Evolutionary conservation across 2,113 vertebrate genomes (phyloP).

Genomic region (Passer domesticus): DNA sequence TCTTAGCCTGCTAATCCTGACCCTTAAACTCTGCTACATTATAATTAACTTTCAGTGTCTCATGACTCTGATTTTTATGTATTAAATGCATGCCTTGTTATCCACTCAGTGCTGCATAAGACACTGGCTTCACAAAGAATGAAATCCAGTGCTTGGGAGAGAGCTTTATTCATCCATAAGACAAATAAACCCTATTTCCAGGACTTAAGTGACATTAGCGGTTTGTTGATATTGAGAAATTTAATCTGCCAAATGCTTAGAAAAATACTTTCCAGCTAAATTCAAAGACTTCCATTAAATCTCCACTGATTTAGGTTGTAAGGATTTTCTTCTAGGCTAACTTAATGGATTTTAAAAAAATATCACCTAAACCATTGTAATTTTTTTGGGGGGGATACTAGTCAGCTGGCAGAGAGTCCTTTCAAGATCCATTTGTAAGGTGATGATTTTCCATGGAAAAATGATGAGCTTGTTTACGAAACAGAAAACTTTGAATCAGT

Average conservation of each 20-base stretch:
- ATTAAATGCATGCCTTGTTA: constrained; percentile 45
- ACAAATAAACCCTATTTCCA: constrained; percentile 28
- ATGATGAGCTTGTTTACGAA: background rate
- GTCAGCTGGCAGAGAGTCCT: background rate
- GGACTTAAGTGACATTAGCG: constrained; percentile 10
- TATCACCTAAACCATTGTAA: background rate
- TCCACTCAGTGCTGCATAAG: background rate
- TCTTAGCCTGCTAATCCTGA: constrained; percentile 30
- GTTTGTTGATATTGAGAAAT: constrained; percentile 24
- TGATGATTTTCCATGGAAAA: background rate
- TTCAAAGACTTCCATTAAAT: background rate
- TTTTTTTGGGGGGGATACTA: background rate
- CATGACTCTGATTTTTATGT: constrained; percentile 53
- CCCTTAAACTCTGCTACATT: constrained; percentile 34
- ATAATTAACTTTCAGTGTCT: constrained; percentile 50
- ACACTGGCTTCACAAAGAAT: background rate
- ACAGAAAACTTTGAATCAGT: background rate
- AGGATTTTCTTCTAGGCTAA: background rate
- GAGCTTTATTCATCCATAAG: background rate
- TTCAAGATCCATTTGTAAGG: background rate
- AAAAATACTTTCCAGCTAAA: background rate
- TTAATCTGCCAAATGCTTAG: constrained; percentile 10
- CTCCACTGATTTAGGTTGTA: background rate
- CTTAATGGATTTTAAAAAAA: background rate
- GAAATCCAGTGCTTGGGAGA: constrained; percentile 18